Base-by-base conservation (phyloP, 2,797 vertebrate species). In the Acanthurus tractus region DNA sequence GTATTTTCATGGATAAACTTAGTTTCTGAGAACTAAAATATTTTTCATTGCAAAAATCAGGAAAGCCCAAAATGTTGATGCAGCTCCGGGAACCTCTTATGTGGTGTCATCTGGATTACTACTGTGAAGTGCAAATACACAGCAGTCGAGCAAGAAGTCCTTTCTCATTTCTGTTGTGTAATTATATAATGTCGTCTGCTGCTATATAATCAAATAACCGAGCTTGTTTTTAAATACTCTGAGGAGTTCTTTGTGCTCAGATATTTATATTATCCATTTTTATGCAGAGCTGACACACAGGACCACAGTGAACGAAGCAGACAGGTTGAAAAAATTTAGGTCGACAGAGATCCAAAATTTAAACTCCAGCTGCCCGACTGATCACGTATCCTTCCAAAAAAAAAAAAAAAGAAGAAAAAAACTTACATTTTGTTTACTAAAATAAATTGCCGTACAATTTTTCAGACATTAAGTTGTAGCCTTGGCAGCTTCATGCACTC, bases 1-100 rank as follows among this genome's bases (percentile, higher is more conserved):
- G 58, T 71, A 66, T 83, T 84, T 90, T 86, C 52, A 66, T 66
- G 79, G 76, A 75, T 75, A 74, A 82, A 84, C 86, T 86, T 49
- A 50, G 56, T 71, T 85, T 79, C 73, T 78, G 71, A 77, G 63
- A 84, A 64, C 55, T 65, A 25, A 79, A 72, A 82, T 78, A 63
- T 75, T 85, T 80, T 85, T 85, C 52, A 82, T 13, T 66, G 55
- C 20, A 75, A 76, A 82, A 73, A 61, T 69, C 67, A 79, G 59
- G 78, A 90, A 85, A 79, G 48, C 54, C 69, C 18, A 61, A 55
- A 84, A 76, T 76, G 76, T 75, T 80, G 64, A 81, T 88, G 53
- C 79, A 84, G 66, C 44, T 67, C 58, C 54, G 34, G 48, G 40
- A 84, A 65, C n/a, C 22, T 81, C 18, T 50, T 50, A 69, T 81